Evolutionary conservation across 2,888 invertebrate species (phyloP), one percentile per base, ranked within the genome.

Genomic region (Andrena trimmerana): DNA sequence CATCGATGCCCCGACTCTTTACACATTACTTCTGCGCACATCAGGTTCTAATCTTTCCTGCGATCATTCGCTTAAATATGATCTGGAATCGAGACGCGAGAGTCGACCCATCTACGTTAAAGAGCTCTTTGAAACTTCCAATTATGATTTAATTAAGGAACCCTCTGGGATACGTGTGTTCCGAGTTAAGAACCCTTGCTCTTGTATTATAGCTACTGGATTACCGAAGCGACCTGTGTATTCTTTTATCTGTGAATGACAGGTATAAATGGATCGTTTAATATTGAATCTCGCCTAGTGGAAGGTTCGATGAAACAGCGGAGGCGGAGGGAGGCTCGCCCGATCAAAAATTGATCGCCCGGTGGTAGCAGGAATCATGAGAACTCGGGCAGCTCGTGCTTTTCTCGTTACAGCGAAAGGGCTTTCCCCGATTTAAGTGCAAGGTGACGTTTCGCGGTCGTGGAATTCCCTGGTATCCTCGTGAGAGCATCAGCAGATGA

Each of bases 401-500:
- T 78, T 88, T 86, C 88, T 83, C 83, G 88, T 85, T 83, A 86
- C 78, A 81, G 80, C 77, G 81, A 85, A 89, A 89, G 89, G 83
- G 88, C 87, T 88, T 87, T 88, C 78, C 77, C 82, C 81, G 89
- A 88, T 88, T 91, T 91, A 92, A 93, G 92, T 92, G 92, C 90
- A 91, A 92, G 93, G 91, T 90, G 92, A 88, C 90, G 91, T 90
- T 92, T 90, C 90, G 92, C 86, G 92, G 92, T 92, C 87, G 91
- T 85, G 89, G 90, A 88, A 91, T 86, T 90, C 88, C 81, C 84
- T 86, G 90, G 89, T 90, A 93, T 93, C 93, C 92, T 91, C 93
- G 93, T 93, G 93, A 92, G 93, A 92, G 91, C 85, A 88, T 85
- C 85, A 86, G 88, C 92, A 92, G 90, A 91, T 92, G 92, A 92